These are phyloP conservation scores for Liopterus haemorrhoidalis DNA, from an alignment of 2,888 invertebrate species.

Conservation along the genomic window DNA sequence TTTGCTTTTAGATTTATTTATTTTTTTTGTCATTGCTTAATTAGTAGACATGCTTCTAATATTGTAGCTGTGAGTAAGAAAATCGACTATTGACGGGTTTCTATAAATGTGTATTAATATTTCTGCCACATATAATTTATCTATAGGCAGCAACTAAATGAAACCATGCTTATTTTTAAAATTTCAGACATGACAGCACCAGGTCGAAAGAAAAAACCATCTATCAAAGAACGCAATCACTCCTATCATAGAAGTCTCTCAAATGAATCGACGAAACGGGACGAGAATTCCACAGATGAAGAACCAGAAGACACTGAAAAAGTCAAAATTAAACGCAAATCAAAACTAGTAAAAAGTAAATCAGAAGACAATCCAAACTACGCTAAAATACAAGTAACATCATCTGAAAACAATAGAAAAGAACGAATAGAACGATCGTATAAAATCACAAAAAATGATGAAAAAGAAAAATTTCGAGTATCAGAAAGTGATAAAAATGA, in stretches of 20 bases:
- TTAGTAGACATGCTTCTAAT: no score
- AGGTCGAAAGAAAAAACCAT: conserved; percentile 33
- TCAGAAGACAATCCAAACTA: conserved; percentile 20
- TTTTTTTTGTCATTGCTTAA: no score
- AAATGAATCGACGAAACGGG: conserved; percentile 7
- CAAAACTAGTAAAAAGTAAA: conserved; percentile 18
- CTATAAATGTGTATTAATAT: no score
- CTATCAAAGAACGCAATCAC: conserved; percentile 34
- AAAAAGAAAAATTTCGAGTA: conserved; percentile 7
- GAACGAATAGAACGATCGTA: conserved; percentile 14
- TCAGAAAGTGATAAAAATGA: conserved; percentile 8
- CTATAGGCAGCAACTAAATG: no score
- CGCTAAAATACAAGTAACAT: conserved; percentile 13
- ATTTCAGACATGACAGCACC: conserved; percentile 39
- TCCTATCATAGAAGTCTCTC: conserved; percentile 15
- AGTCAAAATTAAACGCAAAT: conserved; percentile 15
- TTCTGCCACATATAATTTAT: no score
- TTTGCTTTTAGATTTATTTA: no score
- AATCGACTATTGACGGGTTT: no score
- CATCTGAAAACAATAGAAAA: conserved; percentile 7
- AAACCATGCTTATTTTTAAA: conserved; percentile 6
- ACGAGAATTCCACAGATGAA: conserved; percentile 10
- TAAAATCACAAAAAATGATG: no score
- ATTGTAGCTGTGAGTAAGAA: no score
- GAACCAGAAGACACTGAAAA: conserved; percentile 17